Evolutionary conservation across 1,140 invertebrate genomes (phyloP), one percentile per base, ranked within the genome.

Genomic region (Penaeus chinensis): DNA sequence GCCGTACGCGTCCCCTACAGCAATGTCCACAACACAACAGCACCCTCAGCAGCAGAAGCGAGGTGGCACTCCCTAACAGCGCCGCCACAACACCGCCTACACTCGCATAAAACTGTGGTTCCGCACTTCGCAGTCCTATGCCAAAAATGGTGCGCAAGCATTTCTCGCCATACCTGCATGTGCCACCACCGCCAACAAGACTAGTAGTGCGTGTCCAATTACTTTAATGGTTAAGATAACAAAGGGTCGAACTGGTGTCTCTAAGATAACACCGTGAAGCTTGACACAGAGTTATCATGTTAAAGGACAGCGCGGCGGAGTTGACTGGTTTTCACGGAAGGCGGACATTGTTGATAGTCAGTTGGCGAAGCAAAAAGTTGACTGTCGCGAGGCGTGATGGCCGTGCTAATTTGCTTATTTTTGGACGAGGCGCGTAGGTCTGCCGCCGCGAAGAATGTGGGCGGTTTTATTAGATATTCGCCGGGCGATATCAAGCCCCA

Each of bases 181-280:
- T 81, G 32, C 71, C 69, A 61, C 47, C 85, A n/a, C 61, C 27
- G 71, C 66, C 62, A 42, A 62, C 54, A 79, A 87, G 80, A 60
- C 80, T 66, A 79, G 85, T 83, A 87, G 85, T 87, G 82, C 85
- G 85, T 87, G 85, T 87, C 85, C 85, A 87, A 87, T 87, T 87
- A 87, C 85, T 82, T 87, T 87, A 87, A 87, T 87, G 85, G 81
- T 61, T 42, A 74, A 87, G 85, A 87, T 87, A 87, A 65, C 80
- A 60, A n/a, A 77, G 71, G 80, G 47, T 63, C 85, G 66, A 82
- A 87, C 85, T 78, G 85, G 80, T 87, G 85, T 87, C 80, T 63
- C 66, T 22, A 22, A 76, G 85, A 87, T 87, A 87, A 62, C 85
- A 74, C 85, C 71, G 79, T 61, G 85, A 71, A 83, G 85, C 85